Conservation (phyloP, 2,797 vertebrate species). For the Acanthurus tractus region DNA sequence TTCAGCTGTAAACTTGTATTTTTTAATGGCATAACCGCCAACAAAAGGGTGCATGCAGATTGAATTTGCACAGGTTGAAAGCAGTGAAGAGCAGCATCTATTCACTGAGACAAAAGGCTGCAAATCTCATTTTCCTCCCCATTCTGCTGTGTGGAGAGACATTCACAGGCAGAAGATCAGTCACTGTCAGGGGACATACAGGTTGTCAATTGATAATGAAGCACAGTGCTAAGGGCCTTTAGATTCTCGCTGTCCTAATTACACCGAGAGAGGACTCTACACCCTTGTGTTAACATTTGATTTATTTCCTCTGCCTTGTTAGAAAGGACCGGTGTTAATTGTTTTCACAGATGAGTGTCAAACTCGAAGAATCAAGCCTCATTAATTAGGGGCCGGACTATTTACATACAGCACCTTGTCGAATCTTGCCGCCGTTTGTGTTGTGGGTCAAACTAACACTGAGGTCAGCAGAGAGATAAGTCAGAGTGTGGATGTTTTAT, state of each 20-base stretch:
- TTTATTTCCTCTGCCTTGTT: constrained; percentile 93
- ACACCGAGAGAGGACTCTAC: constrained; percentile 89
- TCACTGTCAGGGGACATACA: constrained; percentile 89
- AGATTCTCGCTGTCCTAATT: constrained; percentile 91
- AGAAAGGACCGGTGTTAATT: constrained; percentile 92
- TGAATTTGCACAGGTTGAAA: constrained; percentile 69
- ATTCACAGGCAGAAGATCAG: constrained; percentile 80
- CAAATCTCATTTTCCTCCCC: constrained; percentile 73
- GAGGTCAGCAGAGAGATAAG: constrained; percentile 35
- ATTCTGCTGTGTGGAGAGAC: constrained; percentile 65
- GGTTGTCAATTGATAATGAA: constrained; percentile 92
- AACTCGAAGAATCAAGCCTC: constrained; percentile 89
- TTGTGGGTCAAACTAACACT: constrained; percentile 26
- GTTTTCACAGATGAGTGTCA: constrained; percentile 93
- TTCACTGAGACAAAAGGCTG: constrained; percentile 76
- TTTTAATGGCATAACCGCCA: constrained; percentile 18
- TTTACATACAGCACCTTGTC: constrained; percentile 82
- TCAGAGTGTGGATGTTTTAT: constrained; percentile 21
- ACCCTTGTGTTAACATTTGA: constrained; percentile 94
- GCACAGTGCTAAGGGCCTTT: constrained; percentile 86
- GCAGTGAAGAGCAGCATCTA: constrained; percentile 51
- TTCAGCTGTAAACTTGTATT: constrained; percentile 27
- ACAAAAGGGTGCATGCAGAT: constrained; percentile 54
- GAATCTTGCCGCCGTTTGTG: constrained; percentile 61
- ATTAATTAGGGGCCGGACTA: constrained; percentile 87